Evolutionary conservation across 2,797 vertebrate genomes (phyloP).

Genomic region (Crocidura indochinensis): DNA sequence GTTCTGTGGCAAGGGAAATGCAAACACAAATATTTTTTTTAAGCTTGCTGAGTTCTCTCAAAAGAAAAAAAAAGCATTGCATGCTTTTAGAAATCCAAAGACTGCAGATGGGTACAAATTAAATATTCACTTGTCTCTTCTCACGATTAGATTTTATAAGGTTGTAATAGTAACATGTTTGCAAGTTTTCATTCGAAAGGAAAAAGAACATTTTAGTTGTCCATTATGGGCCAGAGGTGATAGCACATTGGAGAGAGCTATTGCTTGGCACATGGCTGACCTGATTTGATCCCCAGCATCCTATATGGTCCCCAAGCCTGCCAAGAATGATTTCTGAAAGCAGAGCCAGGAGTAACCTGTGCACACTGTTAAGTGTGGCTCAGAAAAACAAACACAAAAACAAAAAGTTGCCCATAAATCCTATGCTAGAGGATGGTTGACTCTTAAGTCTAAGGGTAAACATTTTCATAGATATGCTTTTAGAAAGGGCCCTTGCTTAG

Average conservation of each 20-base stretch:
- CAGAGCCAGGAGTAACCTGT: no score
- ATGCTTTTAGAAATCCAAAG: slow-evolving; percentile 50
- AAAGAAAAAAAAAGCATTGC: not conserved
- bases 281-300: no score
- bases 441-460: not conserved
- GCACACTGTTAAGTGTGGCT: no score
- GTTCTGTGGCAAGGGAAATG: slow-evolving; percentile 29
- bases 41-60: slow-evolving; percentile 25
- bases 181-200: slow-evolving; percentile 12
- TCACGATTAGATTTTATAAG: slow-evolving; percentile 36
- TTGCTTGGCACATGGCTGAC: no score
- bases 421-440: not conserved
- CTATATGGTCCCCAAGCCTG: no score
- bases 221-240: no score
- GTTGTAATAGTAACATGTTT: not conserved
- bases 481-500: not conserved
- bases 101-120: slow-evolving; percentile 44
- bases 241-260: no score
- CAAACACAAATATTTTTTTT: not conserved
- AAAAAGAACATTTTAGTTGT: not conserved
- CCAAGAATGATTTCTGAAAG: no score
- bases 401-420: no score
- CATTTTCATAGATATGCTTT: not conserved
- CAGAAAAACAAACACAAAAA: no score
- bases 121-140: slow-evolving; percentile 52